phyloP scores from a whole-genome alignment of 2,888 invertebrate species.

The Eutolmus rufibarbis region DNA sequence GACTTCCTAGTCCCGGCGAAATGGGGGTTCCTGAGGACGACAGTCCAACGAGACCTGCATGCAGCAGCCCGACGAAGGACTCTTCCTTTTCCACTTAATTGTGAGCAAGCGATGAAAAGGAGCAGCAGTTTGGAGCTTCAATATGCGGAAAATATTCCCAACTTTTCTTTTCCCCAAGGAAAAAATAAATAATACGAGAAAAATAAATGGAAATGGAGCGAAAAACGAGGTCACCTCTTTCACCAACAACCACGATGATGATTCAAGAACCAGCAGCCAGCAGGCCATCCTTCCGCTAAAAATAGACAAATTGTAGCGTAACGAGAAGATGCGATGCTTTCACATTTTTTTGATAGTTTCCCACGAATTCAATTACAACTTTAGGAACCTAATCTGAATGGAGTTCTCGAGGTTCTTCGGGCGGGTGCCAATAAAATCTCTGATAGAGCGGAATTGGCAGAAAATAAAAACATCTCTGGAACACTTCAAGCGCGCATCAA shows the following conservation, averaged over 20 bases:
- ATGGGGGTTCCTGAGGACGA: not conserved
- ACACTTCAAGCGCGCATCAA: not conserved
- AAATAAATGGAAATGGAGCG: not conserved
- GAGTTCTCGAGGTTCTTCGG: not conserved
- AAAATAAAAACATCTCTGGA: constrained; percentile 3
- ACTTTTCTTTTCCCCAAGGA: not conserved
- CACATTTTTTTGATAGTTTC: not conserved
- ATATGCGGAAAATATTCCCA: not conserved
- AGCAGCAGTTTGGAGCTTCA: not conserved
- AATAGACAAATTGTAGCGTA: not conserved
- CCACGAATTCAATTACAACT: not conserved
- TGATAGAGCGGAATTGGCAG: not conserved
- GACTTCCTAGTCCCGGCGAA: not conserved
- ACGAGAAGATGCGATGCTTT: not conserved
- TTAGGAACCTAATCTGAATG: not conserved
- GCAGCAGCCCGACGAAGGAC: not conserved
- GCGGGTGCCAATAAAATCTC: not conserved
- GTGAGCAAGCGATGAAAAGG: not conserved
- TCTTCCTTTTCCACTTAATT: not conserved
- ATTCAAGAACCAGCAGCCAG: not conserved
- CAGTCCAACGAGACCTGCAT: not conserved
- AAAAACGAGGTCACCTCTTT: not conserved
- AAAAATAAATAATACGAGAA: not conserved
- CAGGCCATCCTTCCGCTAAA: not conserved
- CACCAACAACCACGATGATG: not conserved